These are phyloP conservation scores for Butorides virescens DNA, from an alignment of 2,113 vertebrate species.

Conservation along the genomic window DNA sequence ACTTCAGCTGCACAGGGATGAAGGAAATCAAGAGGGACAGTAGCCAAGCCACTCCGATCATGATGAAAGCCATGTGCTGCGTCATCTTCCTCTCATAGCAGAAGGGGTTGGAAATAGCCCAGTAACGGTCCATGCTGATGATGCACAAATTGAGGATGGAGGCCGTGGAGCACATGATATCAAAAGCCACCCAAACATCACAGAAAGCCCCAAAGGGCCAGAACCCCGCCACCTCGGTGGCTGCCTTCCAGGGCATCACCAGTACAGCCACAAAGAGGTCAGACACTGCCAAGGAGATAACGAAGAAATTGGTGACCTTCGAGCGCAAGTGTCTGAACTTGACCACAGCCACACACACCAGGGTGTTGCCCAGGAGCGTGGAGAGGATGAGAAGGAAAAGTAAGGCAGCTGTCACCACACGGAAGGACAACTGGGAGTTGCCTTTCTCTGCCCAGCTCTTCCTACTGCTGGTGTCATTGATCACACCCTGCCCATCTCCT, in stretches of 20 bases:
- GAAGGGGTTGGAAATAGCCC: constrained; percentile 82
- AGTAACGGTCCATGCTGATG: constrained; percentile 83
- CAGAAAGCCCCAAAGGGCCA: constrained; percentile 82
- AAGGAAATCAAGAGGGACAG: constrained; percentile 83
- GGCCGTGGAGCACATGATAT: constrained; percentile 82
- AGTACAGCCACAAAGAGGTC: constrained; percentile 82
- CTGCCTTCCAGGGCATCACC: constrained; percentile 84
- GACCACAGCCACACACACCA: constrained; percentile 71
- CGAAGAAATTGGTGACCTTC: constrained; percentile 80
- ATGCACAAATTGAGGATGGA: constrained; percentile 83
- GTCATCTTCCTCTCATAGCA: constrained; percentile 78
- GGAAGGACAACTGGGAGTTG: not conserved
- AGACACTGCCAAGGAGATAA: constrained; percentile 79
- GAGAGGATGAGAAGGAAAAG: constrained; percentile 79
- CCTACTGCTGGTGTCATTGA: not conserved
- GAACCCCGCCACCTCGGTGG: constrained; percentile 60
- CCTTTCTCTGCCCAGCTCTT: not conserved
- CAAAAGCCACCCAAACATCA: constrained; percentile 82
- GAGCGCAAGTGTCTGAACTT: constrained; percentile 76
- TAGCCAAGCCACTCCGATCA: constrained; percentile 77
- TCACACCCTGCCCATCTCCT: not conserved
- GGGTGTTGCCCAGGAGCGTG: constrained; percentile 78
- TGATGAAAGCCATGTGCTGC: constrained; percentile 63
- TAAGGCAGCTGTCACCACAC: constrained; percentile 67
- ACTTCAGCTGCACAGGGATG: constrained; percentile 79